These are phyloP conservation scores for Holothuria glaberrima DNA, from an alignment of 35 echinoderm and acorn worm genomes.

Conservation along the genomic window DNA sequence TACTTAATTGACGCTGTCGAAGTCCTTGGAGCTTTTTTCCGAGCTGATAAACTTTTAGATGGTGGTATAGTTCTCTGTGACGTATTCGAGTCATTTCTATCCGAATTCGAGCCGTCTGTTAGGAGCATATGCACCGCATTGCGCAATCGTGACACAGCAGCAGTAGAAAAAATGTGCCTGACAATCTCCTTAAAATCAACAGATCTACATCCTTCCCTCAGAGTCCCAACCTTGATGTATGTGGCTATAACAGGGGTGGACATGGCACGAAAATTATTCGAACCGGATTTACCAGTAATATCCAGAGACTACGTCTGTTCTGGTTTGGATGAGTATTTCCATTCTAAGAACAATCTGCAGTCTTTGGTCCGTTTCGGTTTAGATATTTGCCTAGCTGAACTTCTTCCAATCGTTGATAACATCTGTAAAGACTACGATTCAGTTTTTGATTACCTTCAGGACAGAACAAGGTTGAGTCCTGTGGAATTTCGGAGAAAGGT, in stretches of 20 bases:
- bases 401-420: slow-evolving; percentile 10
- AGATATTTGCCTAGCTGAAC: slow-evolving; percentile 8
- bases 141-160: neutral
- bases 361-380: neutral
- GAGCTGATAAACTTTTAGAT: slow-evolving; percentile 14
- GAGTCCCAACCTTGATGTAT: neutral
- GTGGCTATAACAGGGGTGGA: neutral
- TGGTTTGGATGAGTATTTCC: neutral
- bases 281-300: neutral
- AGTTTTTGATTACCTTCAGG: neutral
- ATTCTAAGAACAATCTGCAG: slow-evolving; percentile 41
- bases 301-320: neutral
- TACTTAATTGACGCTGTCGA: slow-evolving; percentile 6
- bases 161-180: neutral
- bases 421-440: slow-evolving; percentile 28
- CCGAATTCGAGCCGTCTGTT: neutral
- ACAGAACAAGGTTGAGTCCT: neutral
- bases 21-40: slow-evolving; percentile 7
- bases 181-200: neutral
- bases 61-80: neutral
- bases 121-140: neutral
- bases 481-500: neutral
- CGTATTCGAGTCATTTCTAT: slow-evolving; percentile 21
- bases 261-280: neutral
- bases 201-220: neutral